Conservation (phyloP, 2,888 invertebrate species). For the Arge pagana region DNA sequence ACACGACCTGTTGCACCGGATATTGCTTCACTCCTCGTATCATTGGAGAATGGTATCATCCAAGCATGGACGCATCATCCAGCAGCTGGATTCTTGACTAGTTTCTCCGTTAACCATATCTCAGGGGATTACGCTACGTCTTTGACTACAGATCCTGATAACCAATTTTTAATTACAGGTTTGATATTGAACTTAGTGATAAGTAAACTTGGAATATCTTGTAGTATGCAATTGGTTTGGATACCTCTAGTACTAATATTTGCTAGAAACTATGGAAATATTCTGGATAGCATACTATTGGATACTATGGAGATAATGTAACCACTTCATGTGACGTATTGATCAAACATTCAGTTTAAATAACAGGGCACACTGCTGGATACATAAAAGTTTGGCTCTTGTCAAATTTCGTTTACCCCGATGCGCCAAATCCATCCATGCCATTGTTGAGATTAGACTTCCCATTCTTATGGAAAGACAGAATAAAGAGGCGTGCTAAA, state of each 20-base stretch:
- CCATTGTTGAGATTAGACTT: conserved; percentile 69
- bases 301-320: not conserved
- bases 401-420: conserved; percentile 65
- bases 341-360: conserved; percentile 17
- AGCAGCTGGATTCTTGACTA: conserved; percentile 71
- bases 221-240: no score
- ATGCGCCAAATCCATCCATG: conserved; percentile 62
- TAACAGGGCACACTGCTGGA: conserved; percentile 65
- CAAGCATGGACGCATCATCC: conserved; percentile 84
- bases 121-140: conserved; percentile 70
- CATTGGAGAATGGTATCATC: conserved; percentile 75
- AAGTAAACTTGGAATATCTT: no score
- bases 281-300: conserved; percentile 9
- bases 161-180: conserved; percentile 76
- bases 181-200: conserved; percentile 41
- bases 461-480: conserved; percentile 74
- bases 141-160: conserved; percentile 72
- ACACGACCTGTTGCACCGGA: conserved; percentile 63
- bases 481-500: conserved; percentile 71
- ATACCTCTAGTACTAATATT: no score
- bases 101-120: conserved; percentile 73
- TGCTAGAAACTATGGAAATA: no score
- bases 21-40: conserved; percentile 71
- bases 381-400: conserved; percentile 83
- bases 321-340: not conserved